Evolutionary conservation across 2,888 invertebrate species (phyloP), one percentile per base, ranked within the genome.

Genomic region (Mechanitis mazaeus): DNA sequence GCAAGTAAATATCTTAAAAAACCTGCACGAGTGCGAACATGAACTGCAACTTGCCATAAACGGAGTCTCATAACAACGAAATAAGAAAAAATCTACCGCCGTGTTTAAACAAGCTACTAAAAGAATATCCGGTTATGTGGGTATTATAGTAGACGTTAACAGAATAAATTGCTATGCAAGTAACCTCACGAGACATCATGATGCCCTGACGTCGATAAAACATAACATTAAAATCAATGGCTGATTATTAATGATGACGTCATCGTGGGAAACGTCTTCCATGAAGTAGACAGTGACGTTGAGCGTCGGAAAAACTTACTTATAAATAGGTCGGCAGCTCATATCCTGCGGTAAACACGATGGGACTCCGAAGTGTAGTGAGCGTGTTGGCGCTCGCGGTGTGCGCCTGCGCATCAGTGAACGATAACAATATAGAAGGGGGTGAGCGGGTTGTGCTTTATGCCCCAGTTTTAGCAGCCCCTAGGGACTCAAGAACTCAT

Each of bases 321-420:
- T 89, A 89, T 90, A 90, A 82, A 89, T 86, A 87, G 84, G 81
- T 84, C 79, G 74, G 78, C 76, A 70, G 73, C 72, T 72, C 73
- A 75, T 68, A 73, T 83, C 84, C 85, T 80, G 79, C 80, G 81
- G 87, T 89, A 64, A 82, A 74, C 81, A 83, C 75, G 73, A 87
- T 87, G 88, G 85, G 84, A 83, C 79, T 80, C 73, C 68, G 74
- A 75, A 70, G 83, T 75, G 80, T 81, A 64, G 79, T 82, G 71
- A 74, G 76, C 75, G 77, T 80, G 63, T 67, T 88, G 60, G 81
- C 83, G 75, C 72, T 87, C 57, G 76, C 72, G 45, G 75, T 77
- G 63, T 67, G 76, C 42, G 79, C 75, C 63, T 58, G 73, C 55
- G 87, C 84, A 35, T 79, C 85, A 1, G 72, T 83, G 33, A 77